phyloP scores from a whole-genome alignment of 2,888 invertebrate genomes.

The Cephus nigrinus region DNA sequence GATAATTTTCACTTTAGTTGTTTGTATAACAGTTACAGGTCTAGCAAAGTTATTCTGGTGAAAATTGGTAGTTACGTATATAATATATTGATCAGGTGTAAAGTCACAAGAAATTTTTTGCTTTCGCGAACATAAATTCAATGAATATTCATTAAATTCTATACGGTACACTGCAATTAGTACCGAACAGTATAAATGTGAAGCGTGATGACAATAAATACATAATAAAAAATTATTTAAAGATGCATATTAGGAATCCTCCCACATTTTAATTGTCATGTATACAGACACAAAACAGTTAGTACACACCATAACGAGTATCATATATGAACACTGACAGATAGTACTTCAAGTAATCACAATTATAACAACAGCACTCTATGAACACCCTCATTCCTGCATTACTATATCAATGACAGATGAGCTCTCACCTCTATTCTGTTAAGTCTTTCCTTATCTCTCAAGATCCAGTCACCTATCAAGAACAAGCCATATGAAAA shows the following conservation, averaged over 20 bases:
- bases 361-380: background rate
- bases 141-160: background rate
- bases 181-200: background rate
- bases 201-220: background rate
- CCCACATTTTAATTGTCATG: background rate
- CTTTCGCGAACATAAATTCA: background rate
- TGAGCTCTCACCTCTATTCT: background rate
- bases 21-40: background rate
- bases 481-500: background rate
- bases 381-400: background rate
- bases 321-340: background rate
- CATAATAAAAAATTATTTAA: background rate
- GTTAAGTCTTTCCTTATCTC: background rate
- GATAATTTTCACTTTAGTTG: background rate
- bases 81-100: background rate
- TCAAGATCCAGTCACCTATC: background rate
- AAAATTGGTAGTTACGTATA: background rate
- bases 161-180: background rate
- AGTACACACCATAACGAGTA: background rate
- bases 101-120: background rate
- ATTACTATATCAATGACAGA: background rate
- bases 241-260: background rate
- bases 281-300: background rate
- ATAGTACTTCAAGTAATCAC: background rate
- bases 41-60: background rate